phyloP scores from a whole-genome alignment of 2,888 invertebrate species.

The Ommatoiulus sabulosus region DNA sequence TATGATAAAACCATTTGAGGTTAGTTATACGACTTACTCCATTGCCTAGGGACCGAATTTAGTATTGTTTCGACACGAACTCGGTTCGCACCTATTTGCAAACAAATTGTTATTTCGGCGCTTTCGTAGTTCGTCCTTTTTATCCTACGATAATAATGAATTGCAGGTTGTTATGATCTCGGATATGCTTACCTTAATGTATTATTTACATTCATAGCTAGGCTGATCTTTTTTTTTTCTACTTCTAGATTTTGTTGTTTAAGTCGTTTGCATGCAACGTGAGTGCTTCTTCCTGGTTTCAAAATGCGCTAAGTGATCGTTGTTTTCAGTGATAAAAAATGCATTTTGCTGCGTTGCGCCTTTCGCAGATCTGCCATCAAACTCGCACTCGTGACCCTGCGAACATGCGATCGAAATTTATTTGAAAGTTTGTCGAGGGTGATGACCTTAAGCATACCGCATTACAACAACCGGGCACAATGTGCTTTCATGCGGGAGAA shows the following conservation, averaged over 20 bases:
- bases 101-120: background rate
- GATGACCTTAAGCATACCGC: background rate
- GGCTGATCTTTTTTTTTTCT: background rate
- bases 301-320: constrained; percentile 11
- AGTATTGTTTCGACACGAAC: background rate
- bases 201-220: background rate
- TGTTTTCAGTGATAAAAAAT: background rate
- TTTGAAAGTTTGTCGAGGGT: background rate
- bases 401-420: constrained; percentile 36
- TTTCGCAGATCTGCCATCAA: background rate
- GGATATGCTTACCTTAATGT: background rate
- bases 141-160: background rate
- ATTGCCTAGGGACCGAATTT: no score
- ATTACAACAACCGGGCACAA: background rate
- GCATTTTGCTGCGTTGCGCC: background rate
- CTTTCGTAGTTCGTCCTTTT: background rate
- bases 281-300: background rate
- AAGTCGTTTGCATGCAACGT: constrained; percentile 10
- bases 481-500: background rate
- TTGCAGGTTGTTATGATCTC: background rate
- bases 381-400: constrained; percentile 38
- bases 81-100: background rate
- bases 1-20: no score
- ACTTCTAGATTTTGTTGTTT: background rate
- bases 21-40: no score